These are phyloP conservation scores for Entomyzon cyanotis DNA, from an alignment of 2,113 vertebrate genomes.

Conservation along the genomic window DNA sequence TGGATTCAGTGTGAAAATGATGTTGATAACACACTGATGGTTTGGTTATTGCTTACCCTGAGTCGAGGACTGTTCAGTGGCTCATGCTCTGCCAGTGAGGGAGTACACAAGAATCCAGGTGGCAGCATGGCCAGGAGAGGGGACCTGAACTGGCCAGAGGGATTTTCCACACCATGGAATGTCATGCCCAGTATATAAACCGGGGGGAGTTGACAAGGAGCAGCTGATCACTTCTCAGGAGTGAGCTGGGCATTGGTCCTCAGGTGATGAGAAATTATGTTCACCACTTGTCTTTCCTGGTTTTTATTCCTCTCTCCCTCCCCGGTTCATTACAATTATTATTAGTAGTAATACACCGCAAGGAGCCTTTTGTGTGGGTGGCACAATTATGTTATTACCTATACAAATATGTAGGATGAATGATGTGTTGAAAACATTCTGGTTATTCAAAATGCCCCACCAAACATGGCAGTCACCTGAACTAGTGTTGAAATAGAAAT, in stretches of 20 bases:
- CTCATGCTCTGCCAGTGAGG: background rate
- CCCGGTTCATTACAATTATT: background rate
- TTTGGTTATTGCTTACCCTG: background rate
- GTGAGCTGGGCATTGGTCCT: background rate
- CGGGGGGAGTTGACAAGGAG: background rate
- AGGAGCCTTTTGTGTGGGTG: background rate
- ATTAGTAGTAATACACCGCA: too few relatives aligned
- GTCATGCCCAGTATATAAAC: background rate
- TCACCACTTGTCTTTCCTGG: background rate
- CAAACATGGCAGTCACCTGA: background rate
- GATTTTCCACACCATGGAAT: background rate
- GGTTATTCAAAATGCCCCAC: background rate
- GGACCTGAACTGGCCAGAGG: background rate
- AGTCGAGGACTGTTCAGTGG: background rate
- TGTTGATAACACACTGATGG: background rate
- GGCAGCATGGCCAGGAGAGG: background rate
- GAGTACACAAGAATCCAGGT: fast-evolving
- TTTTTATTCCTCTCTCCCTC: background rate
- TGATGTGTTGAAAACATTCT: background rate
- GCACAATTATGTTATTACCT: background rate
- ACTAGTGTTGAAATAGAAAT: background rate
- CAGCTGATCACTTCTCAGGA: background rate
- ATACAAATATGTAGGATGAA: background rate
- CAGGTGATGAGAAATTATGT: background rate
- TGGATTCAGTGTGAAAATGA: background rate